Base-by-base conservation (phyloP, 1,140 invertebrate genomes). In the Leucophenga varia region DNA sequence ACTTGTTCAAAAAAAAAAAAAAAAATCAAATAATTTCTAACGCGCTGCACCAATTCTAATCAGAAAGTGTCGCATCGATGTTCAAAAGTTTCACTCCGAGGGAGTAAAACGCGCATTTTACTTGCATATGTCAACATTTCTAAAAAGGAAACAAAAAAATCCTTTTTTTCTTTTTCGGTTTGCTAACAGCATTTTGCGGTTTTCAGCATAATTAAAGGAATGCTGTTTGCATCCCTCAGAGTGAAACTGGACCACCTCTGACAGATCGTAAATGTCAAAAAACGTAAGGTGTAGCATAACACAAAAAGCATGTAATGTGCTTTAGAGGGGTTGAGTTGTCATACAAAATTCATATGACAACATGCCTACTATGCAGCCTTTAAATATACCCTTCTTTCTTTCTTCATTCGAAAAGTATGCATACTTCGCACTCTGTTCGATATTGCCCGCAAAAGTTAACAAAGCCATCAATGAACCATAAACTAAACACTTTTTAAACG, bases 401-500 rank as follows among this genome's bases (percentile, higher is more conserved):
- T n/a, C n/a, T n/a, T n/a, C n/a, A n/a, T n/a, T n/a, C n/a, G n/a
- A n/a, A n/a, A n/a, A n/a, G n/a, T n/a, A n/a, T n/a, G n/a, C n/a
- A n/a, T n/a, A n/a, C n/a, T n/a, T n/a, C n/a, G n/a, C n/a, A n/a
- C n/a, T n/a, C n/a, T n/a, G n/a, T n/a, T n/a, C n/a, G n/a, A n/a
- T n/a, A n/a, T n/a, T n/a, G 55, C 25, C 5, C 57, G 47, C 49
- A 47, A 55, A 52, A 67, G 61, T 70, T 70, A 70, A 71, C 67
- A 71, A 71, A 71, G 67, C 67, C 67, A 71, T 71, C 67, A 71
- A 71, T 70, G 63, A 54, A 57, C 67, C 63, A 71, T 71, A 71
- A 71, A 71, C 67, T 71, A 71, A 71, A 71, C 67, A 71, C 67
- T 71, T 71, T 70, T 71, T 71, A 71, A 71, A 71, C 46, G 67